Evolutionary conservation across 1,140 invertebrate species (phyloP).

Genomic region (Caenorhabditis tropicalis): DNA sequence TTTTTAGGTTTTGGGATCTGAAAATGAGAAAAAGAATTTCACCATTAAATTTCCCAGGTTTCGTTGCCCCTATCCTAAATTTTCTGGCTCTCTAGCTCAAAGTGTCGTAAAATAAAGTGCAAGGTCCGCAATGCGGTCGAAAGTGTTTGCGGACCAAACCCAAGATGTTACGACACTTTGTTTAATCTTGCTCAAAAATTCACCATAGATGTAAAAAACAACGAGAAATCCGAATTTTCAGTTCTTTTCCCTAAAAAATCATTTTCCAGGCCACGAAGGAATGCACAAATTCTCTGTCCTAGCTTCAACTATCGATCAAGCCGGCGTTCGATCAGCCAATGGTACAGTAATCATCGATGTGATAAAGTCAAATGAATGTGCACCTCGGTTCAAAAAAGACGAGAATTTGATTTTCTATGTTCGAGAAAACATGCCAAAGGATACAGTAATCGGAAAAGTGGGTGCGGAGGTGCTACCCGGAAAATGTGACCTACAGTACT

Average conservation of each 20-base stretch:
- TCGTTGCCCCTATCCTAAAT: too few species aligned
- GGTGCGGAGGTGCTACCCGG: background rate
- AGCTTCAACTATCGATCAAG: constrained; percentile 13
- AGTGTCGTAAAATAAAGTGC: too few species aligned
- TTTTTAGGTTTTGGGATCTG: too few species aligned
- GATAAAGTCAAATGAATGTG: constrained; percentile 1
- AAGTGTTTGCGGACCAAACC: too few species aligned
- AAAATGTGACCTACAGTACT: constrained; percentile 10
- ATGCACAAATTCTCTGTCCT: constrained; percentile 19
- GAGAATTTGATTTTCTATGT: constrained; percentile 30
- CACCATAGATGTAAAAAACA: background rate
- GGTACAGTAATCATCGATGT: constrained; percentile 30
- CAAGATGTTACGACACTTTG: background rate
- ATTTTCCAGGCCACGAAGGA: constrained; percentile 7
- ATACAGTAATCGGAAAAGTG: constrained; percentile 2
- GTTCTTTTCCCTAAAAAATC: background rate
- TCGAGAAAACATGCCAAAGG: background rate
- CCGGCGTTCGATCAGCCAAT: background rate
- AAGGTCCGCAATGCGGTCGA: too few species aligned
- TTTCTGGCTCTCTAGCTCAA: too few species aligned
- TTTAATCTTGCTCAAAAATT: background rate
- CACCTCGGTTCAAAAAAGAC: background rate
- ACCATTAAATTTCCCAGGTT: too few species aligned
- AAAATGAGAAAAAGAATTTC: too few species aligned
- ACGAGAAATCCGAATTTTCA: background rate